A percentile compares a stretch with the other conserved stretches of the same genome.
These are phyloP conservation scores for Calyptommatus sinebrachiatus DNA, from an alignment of 2,113 vertebrate species.

Conservation along the genomic window DNA sequence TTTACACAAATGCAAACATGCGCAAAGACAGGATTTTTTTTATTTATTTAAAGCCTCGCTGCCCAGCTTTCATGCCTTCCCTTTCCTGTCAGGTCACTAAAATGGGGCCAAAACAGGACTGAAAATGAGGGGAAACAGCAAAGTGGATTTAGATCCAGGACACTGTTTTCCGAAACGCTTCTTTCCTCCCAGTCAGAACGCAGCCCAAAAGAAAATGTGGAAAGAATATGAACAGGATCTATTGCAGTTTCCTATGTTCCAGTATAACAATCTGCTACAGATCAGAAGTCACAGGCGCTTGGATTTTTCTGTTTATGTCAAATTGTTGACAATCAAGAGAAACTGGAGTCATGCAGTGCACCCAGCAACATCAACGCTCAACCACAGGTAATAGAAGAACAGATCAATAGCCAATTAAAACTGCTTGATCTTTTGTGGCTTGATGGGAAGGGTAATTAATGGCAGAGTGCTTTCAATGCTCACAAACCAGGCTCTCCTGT, in stretches of 20 bases:
- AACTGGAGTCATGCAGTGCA: constrained; percentile 56
- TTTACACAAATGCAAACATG: too few species aligned
- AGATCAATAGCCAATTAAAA: constrained; percentile 72
- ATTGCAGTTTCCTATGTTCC: constrained; percentile 7
- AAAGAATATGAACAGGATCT: too few species aligned
- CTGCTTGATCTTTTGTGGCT: constrained; percentile 63
- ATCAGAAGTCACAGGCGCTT: constrained; percentile 52
- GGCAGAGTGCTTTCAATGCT: constrained; percentile 46
- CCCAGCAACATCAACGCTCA: constrained; percentile 50
- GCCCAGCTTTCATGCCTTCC: too few species aligned
- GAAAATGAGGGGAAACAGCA: too few species aligned
- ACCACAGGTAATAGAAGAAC: constrained; percentile 60
- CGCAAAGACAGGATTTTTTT: too few species aligned
- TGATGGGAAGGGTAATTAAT: constrained; percentile 61
- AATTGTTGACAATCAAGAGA: constrained; percentile 55
- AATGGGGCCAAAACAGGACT: too few species aligned
- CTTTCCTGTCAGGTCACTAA: too few species aligned
- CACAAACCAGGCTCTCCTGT: constrained; percentile 56
- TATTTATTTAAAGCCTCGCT: too few species aligned
- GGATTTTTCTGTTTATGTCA: constrained; percentile 51
- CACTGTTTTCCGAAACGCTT: too few species aligned
- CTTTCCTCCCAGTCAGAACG: too few species aligned
- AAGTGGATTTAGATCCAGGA: too few species aligned
- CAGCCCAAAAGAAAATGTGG: too few species aligned
- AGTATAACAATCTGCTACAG: constrained; percentile 52